These are phyloP conservation scores for Odocoileus virginianus DNA, from an alignment of 2,113 vertebrate genomes.

Conservation along the genomic window DNA sequence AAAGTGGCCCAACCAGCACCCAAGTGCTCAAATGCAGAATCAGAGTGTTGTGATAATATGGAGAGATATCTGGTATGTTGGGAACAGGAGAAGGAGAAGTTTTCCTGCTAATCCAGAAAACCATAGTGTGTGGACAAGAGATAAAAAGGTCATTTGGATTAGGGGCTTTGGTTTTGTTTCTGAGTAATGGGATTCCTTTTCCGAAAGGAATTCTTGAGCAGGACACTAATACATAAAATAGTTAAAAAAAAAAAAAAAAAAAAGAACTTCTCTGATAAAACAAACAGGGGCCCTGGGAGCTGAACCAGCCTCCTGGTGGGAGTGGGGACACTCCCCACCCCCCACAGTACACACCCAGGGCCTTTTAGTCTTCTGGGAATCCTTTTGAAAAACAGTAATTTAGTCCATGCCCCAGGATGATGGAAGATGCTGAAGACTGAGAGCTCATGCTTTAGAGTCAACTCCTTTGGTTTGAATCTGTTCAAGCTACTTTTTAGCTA, in stretches of 20 bases:
- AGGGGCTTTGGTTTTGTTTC: neutral
- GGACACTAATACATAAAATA: neutral
- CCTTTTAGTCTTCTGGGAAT: neutral
- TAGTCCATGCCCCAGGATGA: neutral
- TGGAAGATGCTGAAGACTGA: neutral
- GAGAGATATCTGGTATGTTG: neutral
- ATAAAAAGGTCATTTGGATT: neutral
- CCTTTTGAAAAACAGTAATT: neutral
- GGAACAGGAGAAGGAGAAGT: neutral
- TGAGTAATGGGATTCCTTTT: neutral
- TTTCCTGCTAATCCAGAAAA: neutral
- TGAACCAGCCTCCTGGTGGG: neutral
- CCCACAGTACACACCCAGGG: rapidly evolving
- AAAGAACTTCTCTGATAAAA: neutral
- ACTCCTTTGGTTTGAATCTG: neutral
- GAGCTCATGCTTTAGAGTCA: neutral
- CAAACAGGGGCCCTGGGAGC: neutral
- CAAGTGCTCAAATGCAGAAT: neutral
- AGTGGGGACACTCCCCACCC: neutral
- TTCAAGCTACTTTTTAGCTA: neutral
- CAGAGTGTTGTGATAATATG: neutral
- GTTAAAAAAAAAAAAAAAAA: neutral
- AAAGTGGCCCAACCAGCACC: neutral
- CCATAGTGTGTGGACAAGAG: neutral
- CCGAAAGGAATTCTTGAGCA: neutral